Percentiles rank a stretch among this genome's conserved stretches.
These are phyloP conservation scores for Tyria jacobaeae DNA, from an alignment of 2,888 invertebrate genomes.

Conservation along the genomic window DNA sequence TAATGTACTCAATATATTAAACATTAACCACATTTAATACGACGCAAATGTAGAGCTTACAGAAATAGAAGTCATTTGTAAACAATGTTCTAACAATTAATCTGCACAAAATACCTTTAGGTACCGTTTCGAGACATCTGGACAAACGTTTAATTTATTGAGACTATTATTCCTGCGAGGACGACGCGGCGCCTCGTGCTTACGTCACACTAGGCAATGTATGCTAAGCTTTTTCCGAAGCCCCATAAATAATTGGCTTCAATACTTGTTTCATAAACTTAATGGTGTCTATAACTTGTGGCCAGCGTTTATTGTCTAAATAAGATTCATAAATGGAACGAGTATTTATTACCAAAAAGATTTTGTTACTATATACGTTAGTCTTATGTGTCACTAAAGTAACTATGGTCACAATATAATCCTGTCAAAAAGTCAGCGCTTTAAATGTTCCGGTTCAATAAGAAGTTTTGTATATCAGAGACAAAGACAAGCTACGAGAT, in stretches of 20 bases:
- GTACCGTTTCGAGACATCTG: constrained; percentile 60
- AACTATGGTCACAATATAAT: not conserved
- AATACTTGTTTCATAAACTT: constrained; percentile 60
- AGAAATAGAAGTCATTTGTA: constrained; percentile 17
- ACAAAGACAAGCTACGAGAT: too few species aligned
- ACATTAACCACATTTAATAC: too few species aligned
- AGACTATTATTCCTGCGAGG: constrained; percentile 58
- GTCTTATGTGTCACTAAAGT: not conserved
- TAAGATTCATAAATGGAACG: not conserved
- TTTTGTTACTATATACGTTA: not conserved
- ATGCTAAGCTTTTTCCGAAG: constrained; percentile 52
- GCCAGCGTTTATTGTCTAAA: constrained; percentile 31
- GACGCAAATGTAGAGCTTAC: not conserved
- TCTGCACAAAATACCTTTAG: constrained; percentile 55
- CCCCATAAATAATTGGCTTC: constrained; percentile 49
- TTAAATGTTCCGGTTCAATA: too few species aligned
- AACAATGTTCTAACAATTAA: constrained; percentile 52
- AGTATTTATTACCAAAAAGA: not conserved
- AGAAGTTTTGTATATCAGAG: too few species aligned
- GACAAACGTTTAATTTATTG: constrained; percentile 68
- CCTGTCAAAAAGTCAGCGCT: too few species aligned
- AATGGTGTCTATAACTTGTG: constrained; percentile 62
- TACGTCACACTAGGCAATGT: constrained; percentile 60
- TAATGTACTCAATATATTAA: too few species aligned
- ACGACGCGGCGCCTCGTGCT: constrained; percentile 46